Evolutionary conservation across 2,888 invertebrate species (phyloP).

Genomic region (Sminthurinus aureus): DNA sequence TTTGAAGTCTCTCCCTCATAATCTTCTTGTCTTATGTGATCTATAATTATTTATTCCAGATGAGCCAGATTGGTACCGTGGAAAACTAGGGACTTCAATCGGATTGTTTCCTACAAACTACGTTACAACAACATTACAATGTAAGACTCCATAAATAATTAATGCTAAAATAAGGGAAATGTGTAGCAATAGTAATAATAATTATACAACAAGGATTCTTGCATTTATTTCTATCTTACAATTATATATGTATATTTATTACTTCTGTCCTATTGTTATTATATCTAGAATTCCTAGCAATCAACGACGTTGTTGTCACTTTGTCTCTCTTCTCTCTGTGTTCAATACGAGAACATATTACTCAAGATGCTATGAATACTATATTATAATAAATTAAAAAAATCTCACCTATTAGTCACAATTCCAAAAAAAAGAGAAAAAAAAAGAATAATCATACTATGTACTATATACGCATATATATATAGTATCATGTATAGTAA

Average conservation of each 20-base stretch:
- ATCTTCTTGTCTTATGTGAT: no score
- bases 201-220: neutral
- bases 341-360: conserved; percentile 35
- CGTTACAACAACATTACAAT: conserved; percentile 76
- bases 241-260: conserved; percentile 3
- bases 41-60: conserved; percentile 71
- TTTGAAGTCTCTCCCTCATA: no score
- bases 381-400: conserved; percentile 25
- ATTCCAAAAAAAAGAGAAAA: conserved; percentile 18
- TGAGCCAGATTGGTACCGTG: conserved; percentile 98
- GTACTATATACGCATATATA: neutral
- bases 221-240: neutral
- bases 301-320: conserved; percentile 35
- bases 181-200: neutral
- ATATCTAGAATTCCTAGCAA: conserved; percentile 21
- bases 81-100: conserved; percentile 85
- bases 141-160: conserved; percentile 66
- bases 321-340: conserved; percentile 41
- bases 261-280: conserved; percentile 23
- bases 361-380: conserved; percentile 26
- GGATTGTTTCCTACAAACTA: conserved; percentile 97
- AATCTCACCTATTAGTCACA: conserved; percentile 47
- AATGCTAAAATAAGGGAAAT: no score
- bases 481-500: no score
- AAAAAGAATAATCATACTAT: conserved; percentile 31